phyloP scores from a whole-genome alignment of 2,888 invertebrate genomes.

The Apotomis betuletana region DNA sequence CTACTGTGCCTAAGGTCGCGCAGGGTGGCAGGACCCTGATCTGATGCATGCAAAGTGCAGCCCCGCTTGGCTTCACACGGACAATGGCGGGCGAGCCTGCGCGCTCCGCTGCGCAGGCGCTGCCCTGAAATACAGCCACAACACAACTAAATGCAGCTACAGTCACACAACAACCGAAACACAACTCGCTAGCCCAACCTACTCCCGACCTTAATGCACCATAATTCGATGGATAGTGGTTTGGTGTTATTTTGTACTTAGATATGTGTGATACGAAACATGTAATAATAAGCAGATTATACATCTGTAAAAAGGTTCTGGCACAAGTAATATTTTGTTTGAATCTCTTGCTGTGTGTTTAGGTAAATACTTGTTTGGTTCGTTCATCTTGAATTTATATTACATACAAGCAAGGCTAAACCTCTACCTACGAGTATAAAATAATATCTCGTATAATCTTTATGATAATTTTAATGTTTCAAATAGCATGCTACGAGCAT shows the following conservation, averaged over 20 bases:
- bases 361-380: neutral
- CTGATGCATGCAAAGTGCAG: slow-evolving; percentile 72
- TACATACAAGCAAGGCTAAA: slow-evolving; percentile 31
- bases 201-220: neutral
- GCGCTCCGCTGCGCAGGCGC: slow-evolving; percentile 66
- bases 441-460: slow-evolving; percentile 33
- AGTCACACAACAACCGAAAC: neutral
- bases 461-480: slow-evolving; percentile 34
- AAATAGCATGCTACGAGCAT: slow-evolving; percentile 33
- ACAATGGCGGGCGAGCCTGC: slow-evolving; percentile 79
- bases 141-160: neutral
- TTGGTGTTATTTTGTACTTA: neutral
- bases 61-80: slow-evolving; percentile 73
- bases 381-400: slow-evolving; percentile 20
- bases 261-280: neutral
- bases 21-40: slow-evolving; percentile 47
- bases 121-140: slow-evolving; percentile 54
- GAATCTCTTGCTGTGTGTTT: no score
- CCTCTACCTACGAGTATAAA: slow-evolving; percentile 21
- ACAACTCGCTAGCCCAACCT: neutral
- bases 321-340: no score
- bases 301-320: neutral
- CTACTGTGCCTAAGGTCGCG: slow-evolving; percentile 30
- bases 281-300: slow-evolving; percentile 1
- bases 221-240: neutral